Evolutionary conservation across 53 echinoderm and acorn worm species (phyloP).

Genomic region (Apostichopus leukothele): DNA sequence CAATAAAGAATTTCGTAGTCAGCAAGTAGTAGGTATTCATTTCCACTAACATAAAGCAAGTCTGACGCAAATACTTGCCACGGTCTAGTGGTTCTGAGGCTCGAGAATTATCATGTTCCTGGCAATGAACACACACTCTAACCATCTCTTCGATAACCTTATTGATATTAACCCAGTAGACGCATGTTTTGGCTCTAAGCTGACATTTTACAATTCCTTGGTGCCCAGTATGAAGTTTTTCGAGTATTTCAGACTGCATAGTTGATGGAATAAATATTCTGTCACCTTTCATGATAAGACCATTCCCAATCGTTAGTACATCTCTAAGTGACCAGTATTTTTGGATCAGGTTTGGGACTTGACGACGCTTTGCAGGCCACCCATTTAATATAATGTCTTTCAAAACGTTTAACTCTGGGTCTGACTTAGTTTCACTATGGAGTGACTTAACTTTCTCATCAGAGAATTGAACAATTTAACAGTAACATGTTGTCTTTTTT

Average conservation of each 20-base stretch:
- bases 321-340: conserved; percentile 26
- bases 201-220: conserved; percentile 40
- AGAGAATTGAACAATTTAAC: conserved; percentile 35
- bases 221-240: conserved; percentile 42
- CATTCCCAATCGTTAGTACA: conserved; percentile 10
- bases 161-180: conserved; percentile 37
- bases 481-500: background rate
- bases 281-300: conserved; percentile 29
- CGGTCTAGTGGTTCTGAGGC: conserved; percentile 32
- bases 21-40: conserved; percentile 56
- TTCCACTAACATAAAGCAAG: background rate
- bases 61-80: conserved; percentile 67
- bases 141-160: conserved; percentile 28
- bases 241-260: conserved; percentile 7
- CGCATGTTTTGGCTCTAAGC: conserved; percentile 27
- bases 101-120: background rate
- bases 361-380: conserved; percentile 51
- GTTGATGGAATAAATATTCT: conserved; percentile 29
- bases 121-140: conserved; percentile 1
- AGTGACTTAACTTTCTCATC: conserved; percentile 24
- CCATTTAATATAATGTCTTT: conserved; percentile 30
- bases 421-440: conserved; percentile 52
- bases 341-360: conserved; percentile 25
- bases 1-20: conserved; percentile 65
- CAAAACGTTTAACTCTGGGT: conserved; percentile 45